Conservation (phyloP, 2,797 vertebrate genomes). For the Enteromius mattozi region DNA sequence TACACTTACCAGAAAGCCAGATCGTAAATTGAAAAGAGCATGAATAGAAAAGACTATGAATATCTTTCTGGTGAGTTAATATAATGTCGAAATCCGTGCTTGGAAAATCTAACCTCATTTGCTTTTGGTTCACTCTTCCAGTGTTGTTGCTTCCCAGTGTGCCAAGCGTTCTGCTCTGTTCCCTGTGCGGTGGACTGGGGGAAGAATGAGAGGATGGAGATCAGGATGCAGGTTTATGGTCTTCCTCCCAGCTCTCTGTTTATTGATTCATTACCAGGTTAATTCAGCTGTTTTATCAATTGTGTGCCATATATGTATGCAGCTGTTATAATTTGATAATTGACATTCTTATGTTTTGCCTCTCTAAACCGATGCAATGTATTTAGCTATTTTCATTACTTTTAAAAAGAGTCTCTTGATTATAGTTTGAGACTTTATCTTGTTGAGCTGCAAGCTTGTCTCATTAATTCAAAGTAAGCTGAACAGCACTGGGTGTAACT, state of each 20-base stretch:
- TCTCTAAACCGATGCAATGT: neutral
- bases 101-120: slow-evolving; percentile 72
- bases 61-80: slow-evolving; percentile 45
- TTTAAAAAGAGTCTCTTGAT: neutral
- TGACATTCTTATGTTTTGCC: neutral
- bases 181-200: slow-evolving; percentile 63
- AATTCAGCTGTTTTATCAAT: too few species aligned
- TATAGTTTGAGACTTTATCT: slow-evolving; percentile 6
- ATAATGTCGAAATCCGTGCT: slow-evolving; percentile 52
- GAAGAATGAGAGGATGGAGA: slow-evolving; percentile 73
- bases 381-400: neutral
- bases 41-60: slow-evolving; percentile 12
- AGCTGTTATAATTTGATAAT: neutral
- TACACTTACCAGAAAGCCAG: slow-evolving; percentile 20
- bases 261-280: slow-evolving; percentile 20
- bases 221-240: slow-evolving; percentile 63
- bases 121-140: slow-evolving; percentile 54
- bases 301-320: too few species aligned
- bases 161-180: slow-evolving; percentile 55
- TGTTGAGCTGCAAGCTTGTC: neutral
- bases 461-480: neutral
- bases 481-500: neutral
- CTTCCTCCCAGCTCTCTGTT: slow-evolving; percentile 18
- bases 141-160: slow-evolving; percentile 46
- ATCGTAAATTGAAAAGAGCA: slow-evolving; percentile 18